Conservation (phyloP, 2,113 vertebrate species). For the Dunckerocampus dactyliophorus region DNA sequence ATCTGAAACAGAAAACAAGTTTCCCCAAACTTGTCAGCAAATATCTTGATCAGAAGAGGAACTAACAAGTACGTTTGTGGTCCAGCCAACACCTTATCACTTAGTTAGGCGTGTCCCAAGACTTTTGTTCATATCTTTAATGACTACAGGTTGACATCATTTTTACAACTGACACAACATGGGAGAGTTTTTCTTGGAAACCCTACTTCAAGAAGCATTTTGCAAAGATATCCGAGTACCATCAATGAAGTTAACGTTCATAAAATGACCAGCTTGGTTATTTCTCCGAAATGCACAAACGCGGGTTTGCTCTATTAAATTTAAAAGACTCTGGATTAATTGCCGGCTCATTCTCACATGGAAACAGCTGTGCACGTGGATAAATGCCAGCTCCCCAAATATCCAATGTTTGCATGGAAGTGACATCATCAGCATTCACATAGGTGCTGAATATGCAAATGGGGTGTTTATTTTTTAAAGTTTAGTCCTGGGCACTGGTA, state of each 20-base stretch:
- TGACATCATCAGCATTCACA: background rate
- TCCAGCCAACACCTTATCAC: background rate
- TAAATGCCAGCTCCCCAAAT: background rate
- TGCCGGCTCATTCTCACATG: conserved; percentile 1
- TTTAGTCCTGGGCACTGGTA: too few species aligned
- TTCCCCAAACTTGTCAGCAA: background rate
- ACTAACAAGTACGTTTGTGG: too few species aligned
- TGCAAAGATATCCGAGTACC: background rate
- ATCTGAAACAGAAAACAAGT: background rate
- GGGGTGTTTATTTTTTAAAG: too few species aligned
- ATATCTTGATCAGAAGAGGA: too few species aligned
- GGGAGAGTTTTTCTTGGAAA: background rate
- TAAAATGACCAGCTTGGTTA: background rate
- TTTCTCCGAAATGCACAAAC: background rate
- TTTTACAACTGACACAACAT: background rate
- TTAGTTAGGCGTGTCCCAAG: background rate
- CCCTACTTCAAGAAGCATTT: background rate
- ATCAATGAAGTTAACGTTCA: background rate
- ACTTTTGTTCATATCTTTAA: background rate
- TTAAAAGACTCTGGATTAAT: background rate
- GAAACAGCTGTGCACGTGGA: background rate
- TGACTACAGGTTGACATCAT: background rate
- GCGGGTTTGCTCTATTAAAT: conserved; percentile 1
- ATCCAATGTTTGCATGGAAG: background rate
- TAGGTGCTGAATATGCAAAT: background rate